Evolutionary conservation across 2,888 invertebrate species (phyloP), one percentile per base, ranked within the genome.

Genomic region (Hypena proboscidalis): DNA sequence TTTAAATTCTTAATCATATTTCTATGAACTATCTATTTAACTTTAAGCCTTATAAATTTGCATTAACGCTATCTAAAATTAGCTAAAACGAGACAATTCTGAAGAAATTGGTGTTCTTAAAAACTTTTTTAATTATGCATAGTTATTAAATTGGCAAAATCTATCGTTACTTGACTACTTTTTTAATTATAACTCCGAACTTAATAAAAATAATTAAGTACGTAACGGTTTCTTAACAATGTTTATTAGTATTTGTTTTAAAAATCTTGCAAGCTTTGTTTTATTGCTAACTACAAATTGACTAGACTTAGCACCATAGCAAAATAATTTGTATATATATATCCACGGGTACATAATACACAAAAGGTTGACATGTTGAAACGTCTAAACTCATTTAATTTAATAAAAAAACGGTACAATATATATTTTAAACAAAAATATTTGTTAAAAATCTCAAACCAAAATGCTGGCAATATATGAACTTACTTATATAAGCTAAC

Each of bases 291-390:
- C 50, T 67, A 61, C 34, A 55, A 67, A 71, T 73, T 67, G 56
- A 68, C 70, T 77, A 74, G 44, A 51, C 49, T 72, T 78, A 82
- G 81, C 82, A 82, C 78, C 79, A 70, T 67, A 61, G 63, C 73
- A 76, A 80, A 76, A 71, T 54, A 74, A 72, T 51, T 25, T 32
- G 19, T 29, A 13, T 30, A 6, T 19, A 2, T 14, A 4, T 15
- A 3, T 5, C 19, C 6, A 7, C 17, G 17, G 7, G 17, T 8
- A 38, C 11, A 7, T 11, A 11, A 5, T 21, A 4, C 6, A 8
- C 7, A 13, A 26, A 13, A 1, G 4, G 14, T 14, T n/a, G 26
- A 14, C 26, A 26, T 1, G 5, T 9, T 3, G 10, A 25, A 8
- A 25, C 2, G 6, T 11, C 6, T 9, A 4, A 11, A 25, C 9